Percentiles rank a stretch among this genome's conserved stretches.
These are phyloP conservation scores for Rhimphoctona megacephalus DNA, from an alignment of 2,888 invertebrate species.

Conservation along the genomic window DNA sequence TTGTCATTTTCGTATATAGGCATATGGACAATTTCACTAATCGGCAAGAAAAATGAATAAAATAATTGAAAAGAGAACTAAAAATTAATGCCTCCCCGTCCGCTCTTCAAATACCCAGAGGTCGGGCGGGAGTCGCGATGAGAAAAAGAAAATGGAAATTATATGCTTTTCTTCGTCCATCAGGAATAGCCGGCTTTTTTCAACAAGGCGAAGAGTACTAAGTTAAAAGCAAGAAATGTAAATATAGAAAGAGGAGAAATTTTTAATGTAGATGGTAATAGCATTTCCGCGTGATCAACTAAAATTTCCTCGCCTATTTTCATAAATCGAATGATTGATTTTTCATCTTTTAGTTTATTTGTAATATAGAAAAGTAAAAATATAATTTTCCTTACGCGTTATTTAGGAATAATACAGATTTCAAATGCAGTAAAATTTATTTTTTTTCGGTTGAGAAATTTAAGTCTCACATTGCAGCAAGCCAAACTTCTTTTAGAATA, in stretches of 20 bases:
- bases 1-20: background rate
- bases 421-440: too few species aligned
- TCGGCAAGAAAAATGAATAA: slow-evolving; percentile 6
- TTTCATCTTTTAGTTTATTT: background rate
- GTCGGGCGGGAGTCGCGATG: background rate
- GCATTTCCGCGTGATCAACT: slow-evolving; percentile 30
- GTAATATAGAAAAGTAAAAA: background rate
- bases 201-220: background rate
- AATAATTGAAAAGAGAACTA: slow-evolving; percentile 40
- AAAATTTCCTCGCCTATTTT: background rate
- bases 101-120: background rate
- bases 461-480: too few species aligned
- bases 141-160: background rate
- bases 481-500: too few species aligned
- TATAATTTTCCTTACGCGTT: background rate
- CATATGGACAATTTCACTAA: slow-evolving; percentile 13
- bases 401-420: too few species aligned
- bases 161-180: background rate
- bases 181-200: background rate
- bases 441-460: too few species aligned
- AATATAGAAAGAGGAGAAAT: slow-evolving; percentile 25
- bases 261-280: slow-evolving; percentile 23
- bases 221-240: slow-evolving; percentile 20
- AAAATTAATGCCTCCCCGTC: background rate
- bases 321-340: background rate